phyloP scores from a whole-genome alignment of 2,797 vertebrate genomes.

The Notoglanidium macrostoma region DNA sequence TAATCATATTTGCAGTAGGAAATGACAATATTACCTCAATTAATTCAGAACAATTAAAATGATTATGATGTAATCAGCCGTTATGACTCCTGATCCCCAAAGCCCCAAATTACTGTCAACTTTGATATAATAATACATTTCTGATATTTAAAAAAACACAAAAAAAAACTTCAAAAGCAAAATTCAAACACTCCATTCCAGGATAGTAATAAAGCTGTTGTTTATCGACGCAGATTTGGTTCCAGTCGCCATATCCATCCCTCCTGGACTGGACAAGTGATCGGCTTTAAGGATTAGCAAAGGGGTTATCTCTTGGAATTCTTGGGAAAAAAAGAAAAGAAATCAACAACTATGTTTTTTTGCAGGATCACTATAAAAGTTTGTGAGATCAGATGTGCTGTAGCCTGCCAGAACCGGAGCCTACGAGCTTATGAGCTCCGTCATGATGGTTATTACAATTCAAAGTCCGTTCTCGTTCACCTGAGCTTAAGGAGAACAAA shows the following conservation, averaged over 20 bases:
- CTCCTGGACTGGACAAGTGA: neutral
- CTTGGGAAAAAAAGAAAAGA: too few species aligned
- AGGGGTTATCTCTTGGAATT: neutral
- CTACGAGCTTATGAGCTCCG: neutral
- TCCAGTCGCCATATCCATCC: neutral
- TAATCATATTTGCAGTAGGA: neutral
- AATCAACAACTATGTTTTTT: neutral
- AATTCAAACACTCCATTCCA: neutral
- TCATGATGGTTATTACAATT: slow-evolving; percentile 62
- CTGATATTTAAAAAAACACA: neutral
- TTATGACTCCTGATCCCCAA: neutral
- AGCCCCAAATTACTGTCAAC: neutral
- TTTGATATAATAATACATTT: neutral
- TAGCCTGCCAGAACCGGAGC: neutral
- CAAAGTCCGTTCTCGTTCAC: slow-evolving; percentile 68
- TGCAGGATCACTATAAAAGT: too few species aligned
- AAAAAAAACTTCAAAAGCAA: neutral
- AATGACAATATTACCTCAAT: too few species aligned
- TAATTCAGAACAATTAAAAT: neutral
- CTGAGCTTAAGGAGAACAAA: slow-evolving; percentile 73
- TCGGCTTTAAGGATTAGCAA: neutral
- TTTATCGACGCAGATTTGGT: neutral
- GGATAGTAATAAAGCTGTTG: neutral
- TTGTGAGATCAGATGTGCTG: neutral
- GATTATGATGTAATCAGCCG: neutral